A percentile compares a stretch with the other conserved stretches of the same genome.
phyloP scores from a whole-genome alignment of 1,140 invertebrate species.

The Megalopta genalis region DNA sequence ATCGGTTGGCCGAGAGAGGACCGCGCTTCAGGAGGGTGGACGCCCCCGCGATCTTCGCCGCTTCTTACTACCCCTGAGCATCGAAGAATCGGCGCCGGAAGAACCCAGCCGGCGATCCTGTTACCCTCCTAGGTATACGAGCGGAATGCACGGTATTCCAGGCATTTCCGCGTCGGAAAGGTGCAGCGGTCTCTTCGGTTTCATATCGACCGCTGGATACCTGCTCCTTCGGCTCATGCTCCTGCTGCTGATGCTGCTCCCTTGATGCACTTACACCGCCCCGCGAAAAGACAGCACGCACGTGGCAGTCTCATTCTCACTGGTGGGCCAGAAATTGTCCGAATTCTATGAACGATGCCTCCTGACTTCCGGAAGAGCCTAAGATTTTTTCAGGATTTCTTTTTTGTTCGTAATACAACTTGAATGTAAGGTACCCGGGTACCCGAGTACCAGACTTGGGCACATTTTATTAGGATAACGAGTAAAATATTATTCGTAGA shows the following conservation, averaged over 20 bases:
- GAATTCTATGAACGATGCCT: too few species aligned
- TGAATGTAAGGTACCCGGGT: too few species aligned
- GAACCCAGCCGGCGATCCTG: constrained; percentile 40
- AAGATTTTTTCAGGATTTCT: too few species aligned
- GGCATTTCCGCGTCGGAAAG: constrained; percentile 60
- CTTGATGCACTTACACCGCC: constrained; percentile 17
- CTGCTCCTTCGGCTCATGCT: not conserved
- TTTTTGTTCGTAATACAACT: too few species aligned
- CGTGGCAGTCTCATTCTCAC: too few species aligned
- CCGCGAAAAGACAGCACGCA: too few species aligned
- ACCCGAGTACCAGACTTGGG: too few species aligned
- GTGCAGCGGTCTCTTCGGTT: constrained; percentile 49
- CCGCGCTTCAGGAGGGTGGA: constrained; percentile 8
- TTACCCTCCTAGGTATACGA: constrained; percentile 50
- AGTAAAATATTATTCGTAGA: too few species aligned
- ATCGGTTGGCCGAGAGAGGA: constrained; percentile 48
- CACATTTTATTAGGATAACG: too few species aligned
- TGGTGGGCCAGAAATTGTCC: too few species aligned
- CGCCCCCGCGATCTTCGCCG: not conserved
- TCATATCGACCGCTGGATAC: constrained; percentile 49
- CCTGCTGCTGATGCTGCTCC: not conserved
- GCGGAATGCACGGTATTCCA: constrained; percentile 56
- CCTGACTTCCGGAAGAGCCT: too few species aligned
- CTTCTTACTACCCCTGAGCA: not conserved
- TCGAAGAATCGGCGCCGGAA: constrained; percentile 55